Conservation (phyloP, 2,888 invertebrate genomes). For the Volucella zonaria region DNA sequence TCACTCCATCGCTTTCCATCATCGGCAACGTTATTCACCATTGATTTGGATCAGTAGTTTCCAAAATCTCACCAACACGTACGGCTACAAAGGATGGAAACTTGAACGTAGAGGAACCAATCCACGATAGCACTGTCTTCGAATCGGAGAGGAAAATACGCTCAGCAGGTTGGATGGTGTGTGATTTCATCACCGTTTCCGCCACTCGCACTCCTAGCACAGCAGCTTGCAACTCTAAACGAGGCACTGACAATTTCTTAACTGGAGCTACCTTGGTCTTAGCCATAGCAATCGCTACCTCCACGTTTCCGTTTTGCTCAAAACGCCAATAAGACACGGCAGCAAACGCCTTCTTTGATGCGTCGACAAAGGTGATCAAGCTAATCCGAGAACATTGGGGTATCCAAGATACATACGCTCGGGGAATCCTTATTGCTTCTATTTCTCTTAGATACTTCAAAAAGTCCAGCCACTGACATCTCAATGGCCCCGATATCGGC, state of each 20-base stretch:
- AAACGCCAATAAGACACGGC: constrained; percentile 38
- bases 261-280: constrained; percentile 37
- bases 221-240: constrained; percentile 31
- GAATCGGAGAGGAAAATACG: constrained; percentile 42
- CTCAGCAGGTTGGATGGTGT: constrained; percentile 13
- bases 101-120: constrained; percentile 20
- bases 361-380: constrained; percentile 40
- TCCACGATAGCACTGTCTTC: constrained; percentile 30
- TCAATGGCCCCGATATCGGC: background rate
- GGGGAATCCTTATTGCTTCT: constrained; percentile 7
- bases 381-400: constrained; percentile 10
- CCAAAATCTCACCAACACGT: background rate
- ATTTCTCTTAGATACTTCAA: background rate
- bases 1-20: constrained; percentile 26
- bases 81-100: constrained; percentile 16
- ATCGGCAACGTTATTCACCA: constrained; percentile 34
- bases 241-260: constrained; percentile 26
- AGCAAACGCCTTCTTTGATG: constrained; percentile 35
- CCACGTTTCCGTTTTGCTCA: constrained; percentile 18
- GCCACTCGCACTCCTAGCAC: constrained; percentile 28
- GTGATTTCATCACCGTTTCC: constrained; percentile 28
- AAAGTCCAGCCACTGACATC: constrained; percentile 6
- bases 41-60: constrained; percentile 10
- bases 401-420: background rate
- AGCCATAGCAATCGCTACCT: constrained; percentile 16